A percentile compares a stretch with the other conserved stretches of the same genome.
Conservation (phyloP, 2,888 invertebrate species). For the Ophioninae sp. region DNA sequence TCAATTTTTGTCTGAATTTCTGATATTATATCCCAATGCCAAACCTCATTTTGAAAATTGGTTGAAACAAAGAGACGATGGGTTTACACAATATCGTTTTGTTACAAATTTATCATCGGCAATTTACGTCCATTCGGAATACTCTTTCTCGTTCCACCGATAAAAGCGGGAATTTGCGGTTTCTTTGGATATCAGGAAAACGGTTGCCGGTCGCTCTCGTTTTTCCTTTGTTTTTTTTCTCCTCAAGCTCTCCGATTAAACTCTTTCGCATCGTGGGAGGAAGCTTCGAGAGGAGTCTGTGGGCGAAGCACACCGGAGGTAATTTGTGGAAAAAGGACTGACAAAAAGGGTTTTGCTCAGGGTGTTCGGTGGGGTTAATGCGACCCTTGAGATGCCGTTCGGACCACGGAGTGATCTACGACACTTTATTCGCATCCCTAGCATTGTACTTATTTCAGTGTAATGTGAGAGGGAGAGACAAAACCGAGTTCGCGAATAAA, state of each 20-base stretch:
- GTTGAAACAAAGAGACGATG: conserved; percentile 20
- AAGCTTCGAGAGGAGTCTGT: conserved; percentile 53
- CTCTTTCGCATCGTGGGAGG: conserved; percentile 64
- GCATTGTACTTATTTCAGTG: conserved; percentile 73
- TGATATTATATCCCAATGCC: too few species aligned
- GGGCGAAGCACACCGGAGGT: conserved; percentile 65
- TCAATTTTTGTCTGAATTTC: too few species aligned
- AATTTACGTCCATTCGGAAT: conserved; percentile 44
- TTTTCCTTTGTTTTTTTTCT: conserved; percentile 47
- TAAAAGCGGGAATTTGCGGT: conserved; percentile 44
- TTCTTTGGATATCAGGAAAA: conserved; percentile 61
- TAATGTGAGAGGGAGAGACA: conserved; percentile 39
- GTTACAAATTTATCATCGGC: conserved; percentile 49
- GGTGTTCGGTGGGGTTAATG: conserved; percentile 75
- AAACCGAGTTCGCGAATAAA: conserved; percentile 59
- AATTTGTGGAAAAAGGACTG: conserved; percentile 79
- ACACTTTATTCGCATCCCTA: conserved; percentile 73
- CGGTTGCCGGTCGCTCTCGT: conserved; percentile 30
- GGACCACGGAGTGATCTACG: conserved; percentile 78
- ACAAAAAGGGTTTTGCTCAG: conserved; percentile 77
- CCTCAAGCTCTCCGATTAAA: conserved; percentile 64
- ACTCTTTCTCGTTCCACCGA: conserved; percentile 16
- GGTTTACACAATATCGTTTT: conserved; percentile 33
- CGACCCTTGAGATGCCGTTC: conserved; percentile 79
- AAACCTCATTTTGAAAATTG: too few species aligned